Conservation (phyloP, 2,888 invertebrate genomes). For the Eilema sororculum region DNA sequence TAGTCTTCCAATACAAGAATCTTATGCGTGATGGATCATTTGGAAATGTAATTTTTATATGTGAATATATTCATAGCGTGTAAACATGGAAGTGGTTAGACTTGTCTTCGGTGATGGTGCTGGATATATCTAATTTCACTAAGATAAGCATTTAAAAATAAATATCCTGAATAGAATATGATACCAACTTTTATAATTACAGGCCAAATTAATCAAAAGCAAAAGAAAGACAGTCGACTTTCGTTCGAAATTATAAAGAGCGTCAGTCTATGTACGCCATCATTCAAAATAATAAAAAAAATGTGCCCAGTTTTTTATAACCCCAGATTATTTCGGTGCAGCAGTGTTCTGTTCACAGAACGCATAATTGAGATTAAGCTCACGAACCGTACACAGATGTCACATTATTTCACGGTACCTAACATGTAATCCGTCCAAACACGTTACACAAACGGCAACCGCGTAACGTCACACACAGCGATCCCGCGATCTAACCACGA, state of each 20-base stretch:
- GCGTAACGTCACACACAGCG: constrained; percentile 30
- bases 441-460: constrained; percentile 19
- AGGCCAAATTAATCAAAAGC: background rate
- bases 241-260: background rate
- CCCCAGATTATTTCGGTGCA: background rate
- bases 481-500: constrained; percentile 44
- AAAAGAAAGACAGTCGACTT: background rate
- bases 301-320: background rate
- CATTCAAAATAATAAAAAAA: background rate
- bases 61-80: background rate
- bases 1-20: no score
- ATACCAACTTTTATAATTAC: background rate
- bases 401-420: constrained; percentile 26
- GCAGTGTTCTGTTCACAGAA: background rate
- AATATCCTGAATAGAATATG: background rate
- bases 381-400: constrained; percentile 32
- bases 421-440: constrained; percentile 28
- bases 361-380: constrained; percentile 17
- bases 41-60: no score
- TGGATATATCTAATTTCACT: background rate
- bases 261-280: background rate
- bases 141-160: background rate
- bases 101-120: no score
- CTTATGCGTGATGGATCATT: no score
- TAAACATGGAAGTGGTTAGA: no score